Conservation (phyloP, 2,797 vertebrate species). For the Coendou prehensilis region DNA sequence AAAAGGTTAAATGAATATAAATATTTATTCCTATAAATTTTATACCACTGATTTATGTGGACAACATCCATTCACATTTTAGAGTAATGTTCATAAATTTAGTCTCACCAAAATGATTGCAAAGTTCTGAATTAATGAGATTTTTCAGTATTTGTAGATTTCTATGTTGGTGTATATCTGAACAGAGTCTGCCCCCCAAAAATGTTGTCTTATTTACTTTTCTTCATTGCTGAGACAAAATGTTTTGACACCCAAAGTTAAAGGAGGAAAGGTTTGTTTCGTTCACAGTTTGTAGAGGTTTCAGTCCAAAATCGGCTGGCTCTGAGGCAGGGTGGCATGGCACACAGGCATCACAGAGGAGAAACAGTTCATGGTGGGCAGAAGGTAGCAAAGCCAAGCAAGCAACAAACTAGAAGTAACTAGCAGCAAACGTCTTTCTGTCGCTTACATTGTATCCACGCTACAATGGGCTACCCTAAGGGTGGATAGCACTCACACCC, state of each 20-base stretch:
- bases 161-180: neutral
- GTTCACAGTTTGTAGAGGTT: neutral
- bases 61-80: neutral
- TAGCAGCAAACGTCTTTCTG: neutral
- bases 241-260: neutral
- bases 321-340: neutral
- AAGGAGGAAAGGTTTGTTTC: neutral
- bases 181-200: neutral
- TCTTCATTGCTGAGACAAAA: neutral
- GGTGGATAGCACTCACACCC: neutral
- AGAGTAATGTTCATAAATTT: slow-evolving; percentile 12
- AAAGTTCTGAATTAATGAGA: neutral
- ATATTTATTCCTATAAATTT: slow-evolving; percentile 29
- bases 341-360: neutral
- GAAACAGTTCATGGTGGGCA: neutral
- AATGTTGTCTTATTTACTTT: neutral
- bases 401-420: neutral
- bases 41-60: slow-evolving; percentile 49
- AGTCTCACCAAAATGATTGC: neutral
- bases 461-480: neutral
- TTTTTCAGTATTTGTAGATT: neutral
- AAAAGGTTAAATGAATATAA: neutral
- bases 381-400: neutral
- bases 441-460: neutral
- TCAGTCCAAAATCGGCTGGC: neutral